Percentiles rank a stretch among this genome's conserved stretches.
Conservation (phyloP, 2,797 vertebrate species). For the Oceanodroma leucorhoa region DNA sequence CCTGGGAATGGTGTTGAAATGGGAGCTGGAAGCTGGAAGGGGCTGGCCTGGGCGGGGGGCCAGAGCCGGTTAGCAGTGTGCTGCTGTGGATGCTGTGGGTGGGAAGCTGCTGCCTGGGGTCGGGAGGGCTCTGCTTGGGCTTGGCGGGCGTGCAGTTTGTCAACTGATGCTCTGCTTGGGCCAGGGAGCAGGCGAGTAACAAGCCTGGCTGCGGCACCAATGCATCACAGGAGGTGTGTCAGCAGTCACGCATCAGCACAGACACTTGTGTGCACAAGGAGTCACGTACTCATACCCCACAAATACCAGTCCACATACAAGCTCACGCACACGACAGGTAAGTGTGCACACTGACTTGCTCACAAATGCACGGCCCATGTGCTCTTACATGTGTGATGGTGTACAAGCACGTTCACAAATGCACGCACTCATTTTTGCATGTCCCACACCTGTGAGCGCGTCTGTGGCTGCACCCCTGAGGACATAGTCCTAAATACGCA, state of each 20-base stretch:
- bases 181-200: not conserved
- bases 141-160: accelerated
- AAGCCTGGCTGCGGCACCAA: not conserved
- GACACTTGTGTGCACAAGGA: not conserved
- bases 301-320: accelerated
- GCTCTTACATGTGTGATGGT: accelerated
- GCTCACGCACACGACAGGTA: accelerated
- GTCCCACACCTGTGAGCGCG: accelerated
- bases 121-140: not conserved
- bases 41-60: not conserved
- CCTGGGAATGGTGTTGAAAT: not conserved
- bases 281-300: not conserved
- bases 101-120: accelerated
- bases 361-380: accelerated
- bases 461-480: not conserved
- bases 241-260: accelerated
- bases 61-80: accelerated
- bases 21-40: accelerated
- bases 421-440: accelerated
- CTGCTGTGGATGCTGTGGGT: not conserved
- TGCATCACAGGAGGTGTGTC: accelerated
- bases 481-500: accelerated
- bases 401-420: not conserved
- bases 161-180: not conserved
- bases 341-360: accelerated